phyloP scores from a whole-genome alignment of 2,888 invertebrate species.

The Sinotaia quadrata region DNA sequence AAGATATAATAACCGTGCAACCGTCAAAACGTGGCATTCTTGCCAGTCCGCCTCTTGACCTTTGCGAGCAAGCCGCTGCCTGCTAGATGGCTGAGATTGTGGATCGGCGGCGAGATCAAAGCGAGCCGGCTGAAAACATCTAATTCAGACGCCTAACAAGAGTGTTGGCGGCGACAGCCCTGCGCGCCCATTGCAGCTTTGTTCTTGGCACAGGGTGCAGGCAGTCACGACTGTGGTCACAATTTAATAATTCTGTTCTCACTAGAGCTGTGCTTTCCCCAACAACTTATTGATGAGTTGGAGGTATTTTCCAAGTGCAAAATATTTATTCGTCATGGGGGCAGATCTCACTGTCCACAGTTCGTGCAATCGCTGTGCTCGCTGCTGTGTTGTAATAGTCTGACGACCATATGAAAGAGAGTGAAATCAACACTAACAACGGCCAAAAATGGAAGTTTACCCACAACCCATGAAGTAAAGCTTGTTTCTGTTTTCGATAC shows the following conservation, averaged over 20 bases:
- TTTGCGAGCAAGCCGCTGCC: conserved; percentile 42
- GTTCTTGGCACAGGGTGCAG: conserved; percentile 36
- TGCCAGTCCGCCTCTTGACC: conserved; percentile 48
- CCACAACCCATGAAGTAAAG: conserved; percentile 14
- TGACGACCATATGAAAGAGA: conserved; percentile 5
- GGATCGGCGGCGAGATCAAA: conserved; percentile 57
- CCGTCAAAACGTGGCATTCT: conserved; percentile 23
- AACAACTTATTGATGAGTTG: conserved; percentile 33
- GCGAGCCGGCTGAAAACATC: conserved; percentile 48
- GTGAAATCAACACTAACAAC: background rate
- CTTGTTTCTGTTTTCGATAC: conserved; percentile 13
- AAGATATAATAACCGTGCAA: conserved; percentile 23
- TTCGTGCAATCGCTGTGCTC: background rate
- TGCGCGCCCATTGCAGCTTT: conserved; percentile 31
- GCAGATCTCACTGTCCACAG: no score
- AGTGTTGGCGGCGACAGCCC: conserved; percentile 43
- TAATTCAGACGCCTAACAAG: conserved; percentile 51
- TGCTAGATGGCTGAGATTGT: conserved; percentile 49
- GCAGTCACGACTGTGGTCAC: conserved; percentile 32
- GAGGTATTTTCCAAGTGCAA: conserved; percentile 17
- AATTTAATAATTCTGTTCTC: conserved; percentile 32
- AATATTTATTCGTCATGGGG: conserved; percentile 20
- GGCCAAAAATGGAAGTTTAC: conserved; percentile 13
- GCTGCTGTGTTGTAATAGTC: conserved; percentile 10
- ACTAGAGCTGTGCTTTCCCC: conserved; percentile 22